These are phyloP conservation scores for Cavia porcellus DNA, from an alignment of 2,113 vertebrate species.

Conservation along the genomic window DNA sequence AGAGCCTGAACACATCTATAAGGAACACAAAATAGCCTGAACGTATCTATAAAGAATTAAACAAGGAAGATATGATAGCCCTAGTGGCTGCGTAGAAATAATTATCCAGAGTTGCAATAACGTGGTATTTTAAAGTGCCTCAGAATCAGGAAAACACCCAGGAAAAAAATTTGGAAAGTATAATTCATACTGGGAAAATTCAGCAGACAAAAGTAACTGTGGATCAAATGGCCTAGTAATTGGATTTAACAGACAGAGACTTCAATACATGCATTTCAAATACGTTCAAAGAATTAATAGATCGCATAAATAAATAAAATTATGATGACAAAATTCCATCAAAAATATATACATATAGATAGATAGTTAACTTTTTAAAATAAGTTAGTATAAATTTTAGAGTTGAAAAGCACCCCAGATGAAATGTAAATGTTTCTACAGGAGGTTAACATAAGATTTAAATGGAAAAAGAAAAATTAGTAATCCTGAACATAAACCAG, in stretches of 20 bases:
- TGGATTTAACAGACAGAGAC: not conserved
- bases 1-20: not conserved
- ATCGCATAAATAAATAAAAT: not conserved
- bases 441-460: not conserved
- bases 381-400: not conserved
- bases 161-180: not conserved
- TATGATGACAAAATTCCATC: not conserved
- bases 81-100: not conserved
- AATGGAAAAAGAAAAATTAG: not conserved
- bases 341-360: not conserved
- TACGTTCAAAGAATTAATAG: not conserved
- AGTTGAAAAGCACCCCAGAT: not conserved
- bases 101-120: not conserved
- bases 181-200: not conserved
- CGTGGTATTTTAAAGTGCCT: not conserved
- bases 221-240: not conserved
- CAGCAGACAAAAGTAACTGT: not conserved
- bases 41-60: not conserved
- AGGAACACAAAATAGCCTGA: not conserved
- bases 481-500: not conserved
- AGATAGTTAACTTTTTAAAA: not conserved
- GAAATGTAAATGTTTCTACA: not conserved
- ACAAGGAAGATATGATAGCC: not conserved
- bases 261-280: not conserved
- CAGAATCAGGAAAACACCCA: not conserved